Evolutionary conservation across 2,113 vertebrate genomes (phyloP).

Genomic region (Sigmodon hispidus): DNA sequence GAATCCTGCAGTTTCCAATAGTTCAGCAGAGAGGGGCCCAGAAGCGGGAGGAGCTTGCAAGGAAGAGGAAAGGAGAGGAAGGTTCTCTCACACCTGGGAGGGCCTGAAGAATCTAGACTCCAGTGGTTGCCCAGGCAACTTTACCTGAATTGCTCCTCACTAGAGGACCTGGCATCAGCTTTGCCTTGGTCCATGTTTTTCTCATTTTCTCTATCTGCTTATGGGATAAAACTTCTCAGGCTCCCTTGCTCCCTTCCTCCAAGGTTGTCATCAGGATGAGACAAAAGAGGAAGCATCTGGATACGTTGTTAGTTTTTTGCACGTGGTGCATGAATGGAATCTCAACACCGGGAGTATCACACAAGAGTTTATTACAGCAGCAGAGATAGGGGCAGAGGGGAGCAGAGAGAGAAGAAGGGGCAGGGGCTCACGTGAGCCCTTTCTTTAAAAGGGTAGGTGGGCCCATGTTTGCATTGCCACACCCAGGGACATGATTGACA

Average conservation of each 20-base stretch:
- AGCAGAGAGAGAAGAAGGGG: too few species aligned
- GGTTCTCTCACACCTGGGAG: not conserved
- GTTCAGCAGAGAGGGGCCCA: not conserved
- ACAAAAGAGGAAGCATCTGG: not conserved
- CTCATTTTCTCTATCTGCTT: not conserved
- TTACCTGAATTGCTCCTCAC: not conserved
- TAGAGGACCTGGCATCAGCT: not conserved
- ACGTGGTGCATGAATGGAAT: too few species aligned
- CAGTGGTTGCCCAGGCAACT: not conserved
- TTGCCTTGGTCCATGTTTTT: not conserved
- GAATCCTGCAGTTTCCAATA: not conserved
- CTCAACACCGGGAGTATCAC: too few species aligned
- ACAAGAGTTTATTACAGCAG: too few species aligned
- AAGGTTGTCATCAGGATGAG: not conserved
- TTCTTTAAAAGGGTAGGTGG: too few species aligned
- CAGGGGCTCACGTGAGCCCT: too few species aligned
- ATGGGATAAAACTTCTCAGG: not conserved
- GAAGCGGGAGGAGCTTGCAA: not conserved
- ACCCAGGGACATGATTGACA: too few species aligned
- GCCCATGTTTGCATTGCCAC: too few species aligned
- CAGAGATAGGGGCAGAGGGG: too few species aligned
- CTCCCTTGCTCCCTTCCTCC: not conserved
- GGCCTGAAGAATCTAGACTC: not conserved
- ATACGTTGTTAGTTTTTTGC: too few species aligned
- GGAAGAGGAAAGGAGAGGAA: not conserved